phyloP scores from a whole-genome alignment of 2,113 vertebrate species.

The Parus major region DNA sequence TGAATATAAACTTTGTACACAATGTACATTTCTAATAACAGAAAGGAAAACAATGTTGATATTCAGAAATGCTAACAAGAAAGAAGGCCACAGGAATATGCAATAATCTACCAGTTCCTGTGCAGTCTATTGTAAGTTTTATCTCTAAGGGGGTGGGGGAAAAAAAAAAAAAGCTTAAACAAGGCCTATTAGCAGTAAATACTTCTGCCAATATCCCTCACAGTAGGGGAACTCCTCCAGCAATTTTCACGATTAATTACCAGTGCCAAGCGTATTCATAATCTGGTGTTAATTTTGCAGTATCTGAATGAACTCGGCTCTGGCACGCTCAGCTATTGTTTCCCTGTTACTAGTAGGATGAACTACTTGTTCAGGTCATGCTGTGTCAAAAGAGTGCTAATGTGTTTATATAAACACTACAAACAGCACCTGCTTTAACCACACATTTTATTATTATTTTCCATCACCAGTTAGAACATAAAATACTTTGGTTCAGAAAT shows the following conservation, averaged over 20 bases:
- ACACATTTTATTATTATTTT: slow-evolving; percentile 50
- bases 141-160: slow-evolving; percentile 27
- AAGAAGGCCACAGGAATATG: background rate
- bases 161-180: slow-evolving; percentile 74
- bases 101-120: slow-evolving; percentile 37
- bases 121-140: slow-evolving; percentile 65
- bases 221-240: slow-evolving; percentile 72
- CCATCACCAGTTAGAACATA: background rate
- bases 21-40: background rate
- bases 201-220: slow-evolving; percentile 78
- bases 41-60: background rate
- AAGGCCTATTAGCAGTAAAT: slow-evolving; percentile 79
- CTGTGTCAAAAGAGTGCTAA: slow-evolving; percentile 71
- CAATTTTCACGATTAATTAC: slow-evolving; percentile 74
- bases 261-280: slow-evolving; percentile 77
- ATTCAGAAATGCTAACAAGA: slow-evolving; percentile 10
- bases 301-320: slow-evolving; percentile 67
- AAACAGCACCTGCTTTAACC: slow-evolving; percentile 64
- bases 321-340: slow-evolving; percentile 68
- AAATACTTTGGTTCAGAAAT: background rate
- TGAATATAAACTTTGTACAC: background rate
- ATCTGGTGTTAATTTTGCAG: slow-evolving; percentile 82
- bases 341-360: slow-evolving; percentile 60
- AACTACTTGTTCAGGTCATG: slow-evolving; percentile 68
- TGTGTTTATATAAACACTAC: slow-evolving; percentile 67